phyloP scores from a whole-genome alignment of 2,888 invertebrate species.

The Liodrosophila aerea region DNA sequence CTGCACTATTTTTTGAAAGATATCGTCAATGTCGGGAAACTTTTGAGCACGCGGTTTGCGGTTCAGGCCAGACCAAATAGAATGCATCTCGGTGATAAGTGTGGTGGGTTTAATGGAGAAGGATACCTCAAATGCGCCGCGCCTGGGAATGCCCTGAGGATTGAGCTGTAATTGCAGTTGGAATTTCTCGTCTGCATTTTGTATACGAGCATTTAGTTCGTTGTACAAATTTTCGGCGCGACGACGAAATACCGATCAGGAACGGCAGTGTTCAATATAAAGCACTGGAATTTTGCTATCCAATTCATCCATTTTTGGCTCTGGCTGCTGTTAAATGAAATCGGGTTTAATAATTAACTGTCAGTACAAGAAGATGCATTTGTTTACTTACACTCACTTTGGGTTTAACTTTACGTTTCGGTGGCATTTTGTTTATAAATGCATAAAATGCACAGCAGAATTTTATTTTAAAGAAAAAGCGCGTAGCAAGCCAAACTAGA shows the following conservation, averaged over 20 bases:
- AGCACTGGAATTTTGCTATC: slow-evolving; percentile 65
- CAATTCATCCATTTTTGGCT: slow-evolving; percentile 19
- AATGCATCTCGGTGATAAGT: slow-evolving; percentile 42
- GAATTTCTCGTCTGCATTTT: slow-evolving; percentile 46
- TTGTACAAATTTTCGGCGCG: slow-evolving; percentile 78
- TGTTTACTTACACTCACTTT: too few species aligned
- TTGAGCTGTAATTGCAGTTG: slow-evolving; percentile 76
- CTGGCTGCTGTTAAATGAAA: slow-evolving; percentile 3
- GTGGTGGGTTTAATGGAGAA: slow-evolving; percentile 51
- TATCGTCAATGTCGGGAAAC: slow-evolving; percentile 69
- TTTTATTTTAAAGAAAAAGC: too few species aligned
- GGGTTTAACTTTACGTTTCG: too few species aligned
- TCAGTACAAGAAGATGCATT: too few species aligned
- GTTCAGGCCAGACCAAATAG: slow-evolving; percentile 80
- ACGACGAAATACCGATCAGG: slow-evolving; percentile 80
- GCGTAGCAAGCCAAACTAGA: too few species aligned
- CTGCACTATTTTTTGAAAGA: slow-evolving; percentile 33
- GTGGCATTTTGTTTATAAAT: too few species aligned
- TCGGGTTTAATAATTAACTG: too few species aligned
- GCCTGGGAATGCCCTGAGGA: slow-evolving; percentile 70
- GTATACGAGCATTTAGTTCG: slow-evolving; percentile 59
- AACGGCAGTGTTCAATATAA: slow-evolving; percentile 80
- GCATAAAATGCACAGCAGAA: too few species aligned
- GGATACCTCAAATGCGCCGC: slow-evolving; percentile 80
- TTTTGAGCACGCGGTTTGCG: slow-evolving; percentile 80